These are phyloP conservation scores for Planococcus citri DNA, from an alignment of 1,140 invertebrate species.

Conservation along the genomic window DNA sequence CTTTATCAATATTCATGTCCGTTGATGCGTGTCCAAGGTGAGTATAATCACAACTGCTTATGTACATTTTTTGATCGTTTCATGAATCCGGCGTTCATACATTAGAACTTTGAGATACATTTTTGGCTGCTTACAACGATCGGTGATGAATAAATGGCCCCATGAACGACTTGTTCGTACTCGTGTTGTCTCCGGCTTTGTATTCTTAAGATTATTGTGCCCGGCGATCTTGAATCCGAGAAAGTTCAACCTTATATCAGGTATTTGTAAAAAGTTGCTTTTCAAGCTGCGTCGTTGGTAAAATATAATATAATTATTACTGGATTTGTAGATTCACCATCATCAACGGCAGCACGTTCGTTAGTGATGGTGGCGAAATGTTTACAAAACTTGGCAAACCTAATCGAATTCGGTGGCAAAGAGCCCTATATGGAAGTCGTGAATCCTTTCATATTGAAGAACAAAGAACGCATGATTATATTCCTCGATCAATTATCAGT, in stretches of 20 bases:
- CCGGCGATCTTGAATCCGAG: constrained; percentile 89
- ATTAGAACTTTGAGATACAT: constrained; percentile 81
- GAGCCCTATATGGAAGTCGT: constrained; percentile 98
- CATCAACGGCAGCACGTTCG: constrained; percentile 70
- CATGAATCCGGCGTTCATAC: too few species aligned
- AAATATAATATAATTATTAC: too few species aligned
- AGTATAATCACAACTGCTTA: constrained; percentile 24
- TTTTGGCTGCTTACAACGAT: constrained; percentile 79
- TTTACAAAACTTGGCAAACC: constrained; percentile 89
- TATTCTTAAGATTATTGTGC: constrained; percentile 91
- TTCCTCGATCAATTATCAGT: constrained; percentile 83
- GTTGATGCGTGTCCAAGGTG: constrained; percentile 71
- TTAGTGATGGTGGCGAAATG: constrained; percentile 74
- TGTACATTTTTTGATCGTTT: background rate
- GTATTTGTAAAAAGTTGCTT: too few species aligned
- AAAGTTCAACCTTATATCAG: constrained; percentile 77
- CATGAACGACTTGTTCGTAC: constrained; percentile 82
- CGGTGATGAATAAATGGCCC: constrained; percentile 83
- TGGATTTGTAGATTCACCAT: constrained; percentile 59
- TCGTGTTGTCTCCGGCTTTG: constrained; percentile 88
- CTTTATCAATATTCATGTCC: constrained; percentile 85
- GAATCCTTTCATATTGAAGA: constrained; percentile 93
- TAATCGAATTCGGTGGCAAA: constrained; percentile 90
- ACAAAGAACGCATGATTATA: constrained; percentile 94
- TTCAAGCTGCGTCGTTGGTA: too few species aligned